A percentile compares a stretch with the other conserved stretches of the same genome.
phyloP scores from a whole-genome alignment of 2,888 invertebrate species.

The Macrosiphum euphorbiae region DNA sequence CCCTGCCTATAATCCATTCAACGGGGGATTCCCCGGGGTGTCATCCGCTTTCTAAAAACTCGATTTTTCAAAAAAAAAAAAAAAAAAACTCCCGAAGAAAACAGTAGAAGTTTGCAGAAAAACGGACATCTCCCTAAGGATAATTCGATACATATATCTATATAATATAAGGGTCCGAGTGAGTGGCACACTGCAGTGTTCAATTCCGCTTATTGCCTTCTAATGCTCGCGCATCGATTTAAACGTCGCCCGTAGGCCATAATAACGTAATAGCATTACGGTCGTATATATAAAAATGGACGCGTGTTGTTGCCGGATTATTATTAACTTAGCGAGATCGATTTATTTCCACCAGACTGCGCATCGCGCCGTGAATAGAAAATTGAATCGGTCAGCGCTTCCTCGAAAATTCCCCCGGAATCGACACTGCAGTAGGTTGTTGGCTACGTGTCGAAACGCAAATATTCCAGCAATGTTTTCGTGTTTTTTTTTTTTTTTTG shows the following conservation, averaged over 20 bases:
- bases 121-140: constrained; percentile 59
- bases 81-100: constrained; percentile 1
- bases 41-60: constrained; percentile 59
- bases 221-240: constrained; percentile 61
- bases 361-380: not conserved
- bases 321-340: constrained; percentile 59
- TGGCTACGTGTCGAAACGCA: not conserved
- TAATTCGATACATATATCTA: constrained; percentile 33
- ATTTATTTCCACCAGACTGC: constrained; percentile 39
- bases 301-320: constrained; percentile 48
- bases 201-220: constrained; percentile 60
- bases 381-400: constrained; percentile 47
- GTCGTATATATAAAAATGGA: constrained; percentile 31
- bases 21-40: constrained; percentile 58
- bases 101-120: constrained; percentile 51
- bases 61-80: constrained; percentile 55
- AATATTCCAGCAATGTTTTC: constrained; percentile 1
- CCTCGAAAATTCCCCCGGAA: not conserved
- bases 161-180: constrained; percentile 25
- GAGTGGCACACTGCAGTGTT: constrained; percentile 31
- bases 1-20: constrained; percentile 21
- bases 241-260: constrained; percentile 37
- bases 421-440: not conserved
- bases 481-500: not conserved
- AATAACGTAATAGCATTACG: constrained; percentile 45